Conservation (phyloP, 2,888 invertebrate genomes). For the Aphrophora alni region DNA sequence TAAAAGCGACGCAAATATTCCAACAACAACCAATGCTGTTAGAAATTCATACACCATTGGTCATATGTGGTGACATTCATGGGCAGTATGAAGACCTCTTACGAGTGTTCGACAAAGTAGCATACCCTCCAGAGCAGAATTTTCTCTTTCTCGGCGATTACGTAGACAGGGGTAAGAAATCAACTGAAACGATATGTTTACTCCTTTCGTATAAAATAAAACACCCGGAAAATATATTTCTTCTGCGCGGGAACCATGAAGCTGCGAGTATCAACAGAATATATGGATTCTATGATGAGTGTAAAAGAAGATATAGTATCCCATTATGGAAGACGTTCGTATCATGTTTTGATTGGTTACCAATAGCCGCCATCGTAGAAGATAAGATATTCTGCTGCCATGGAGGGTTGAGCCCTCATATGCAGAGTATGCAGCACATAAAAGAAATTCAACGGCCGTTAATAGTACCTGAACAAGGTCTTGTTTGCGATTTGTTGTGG, state of each 20-base stretch:
- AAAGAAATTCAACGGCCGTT: constrained; percentile 64
- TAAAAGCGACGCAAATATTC: constrained; percentile 36
- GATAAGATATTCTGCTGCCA: constrained; percentile 71
- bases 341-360: constrained; percentile 61
- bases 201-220: constrained; percentile 98
- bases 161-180: constrained; percentile 63
- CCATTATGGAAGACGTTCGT: constrained; percentile 57
- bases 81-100: constrained; percentile 23
- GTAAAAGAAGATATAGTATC: constrained; percentile 64
- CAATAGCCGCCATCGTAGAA: constrained; percentile 68
- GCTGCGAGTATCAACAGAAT: constrained; percentile 86
- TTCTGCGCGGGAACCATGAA: constrained; percentile 91
- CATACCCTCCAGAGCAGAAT: constrained; percentile 11
- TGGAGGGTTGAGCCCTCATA: constrained; percentile 60
- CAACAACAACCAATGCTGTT: constrained; percentile 37
- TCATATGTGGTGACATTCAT: constrained; percentile 34
- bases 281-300: constrained; percentile 88
- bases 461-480: constrained; percentile 63
- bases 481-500: constrained; percentile 67
- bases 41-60: constrained; percentile 40
- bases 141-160: constrained; percentile 24
- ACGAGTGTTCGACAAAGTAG: constrained; percentile 6
- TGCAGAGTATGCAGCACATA: constrained; percentile 65
- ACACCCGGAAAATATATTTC: constrained; percentile 98
- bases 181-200: constrained; percentile 96